Base-by-base conservation (phyloP, 2,797 vertebrate genomes). In the Muraenolepis orangiensis region DNA sequence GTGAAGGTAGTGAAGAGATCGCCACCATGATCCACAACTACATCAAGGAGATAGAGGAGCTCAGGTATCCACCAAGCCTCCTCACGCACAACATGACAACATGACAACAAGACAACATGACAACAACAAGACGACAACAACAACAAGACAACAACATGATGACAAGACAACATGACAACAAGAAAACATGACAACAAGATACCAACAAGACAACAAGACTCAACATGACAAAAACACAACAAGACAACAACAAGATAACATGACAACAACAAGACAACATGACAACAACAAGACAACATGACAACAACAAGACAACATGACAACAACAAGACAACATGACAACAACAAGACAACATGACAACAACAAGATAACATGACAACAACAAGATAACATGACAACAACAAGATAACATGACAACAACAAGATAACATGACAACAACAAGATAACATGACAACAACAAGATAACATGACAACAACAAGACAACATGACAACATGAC, bases 31-130 rank as follows among this genome's bases (percentile, higher is more conserved):
- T 99, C 88, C 94, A 98, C 86, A 98, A 96, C 88, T 99, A 99
- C 84, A 99, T 99, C 86, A 97, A 98, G 91, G 98, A 99, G 92
- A 99, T 99, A 1, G 98, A 99, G 92, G 96, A 98, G 84, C 95
- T 99, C 82, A 95, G 98, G 98, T 98, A 93, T 1, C 66, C 16
- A 64, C 11, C 32, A 3, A 38, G 36, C 46, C 46, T 57, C 46
- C 1, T 8, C 46, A 57, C 20, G 36, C 36, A 46, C 40, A 46
- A 46, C 40, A 5, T 46, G n/a, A 61, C 57, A 1, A 34, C 36
- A 38, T 10, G 36, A 1, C 36, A 57, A 57, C 51, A 8, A n/a
- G 51, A 23, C 51, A 46, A 46, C 40, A 5, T 46, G n/a, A 61
- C 57, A 1, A 34, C 36, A 38, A n/a, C n/a, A n/a, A n/a, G n/a